Evolutionary conservation across 2,888 invertebrate species (phyloP).

Genomic region (Nomada ruficornis): DNA sequence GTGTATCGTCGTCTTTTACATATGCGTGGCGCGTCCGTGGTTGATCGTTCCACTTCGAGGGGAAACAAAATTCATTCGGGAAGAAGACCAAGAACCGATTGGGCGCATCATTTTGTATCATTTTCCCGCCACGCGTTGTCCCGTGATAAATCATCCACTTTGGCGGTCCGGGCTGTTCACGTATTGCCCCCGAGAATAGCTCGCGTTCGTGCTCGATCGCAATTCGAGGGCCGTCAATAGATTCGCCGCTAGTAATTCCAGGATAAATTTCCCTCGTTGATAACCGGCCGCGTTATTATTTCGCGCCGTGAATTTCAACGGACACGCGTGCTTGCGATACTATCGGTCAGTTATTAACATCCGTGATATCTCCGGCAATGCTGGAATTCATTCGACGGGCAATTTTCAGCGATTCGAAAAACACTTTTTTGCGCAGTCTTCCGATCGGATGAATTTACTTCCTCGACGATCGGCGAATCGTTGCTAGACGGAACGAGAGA

Average conservation of each 20-base stretch:
- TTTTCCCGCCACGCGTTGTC: constrained; percentile 80
- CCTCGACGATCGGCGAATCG: constrained; percentile 75
- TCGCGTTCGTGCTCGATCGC: constrained; percentile 29
- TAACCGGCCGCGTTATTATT: constrained; percentile 74
- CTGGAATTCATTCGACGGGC: constrained; percentile 5
- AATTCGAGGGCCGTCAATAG: constrained; percentile 59
- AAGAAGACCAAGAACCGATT: constrained; percentile 32
- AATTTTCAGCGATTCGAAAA: neutral
- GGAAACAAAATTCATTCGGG: neutral
- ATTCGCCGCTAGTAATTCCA: constrained; percentile 75
- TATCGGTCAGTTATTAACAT: constrained; percentile 35
- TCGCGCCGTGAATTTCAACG: constrained; percentile 62
- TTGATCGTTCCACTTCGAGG: neutral
- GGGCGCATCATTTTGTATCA: constrained; percentile 81
- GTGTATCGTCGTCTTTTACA: neutral
- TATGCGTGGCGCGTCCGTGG: constrained; percentile 7
- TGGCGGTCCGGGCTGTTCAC: constrained; percentile 59
- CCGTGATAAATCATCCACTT: constrained; percentile 81
- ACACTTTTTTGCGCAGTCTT: constrained; percentile 20
- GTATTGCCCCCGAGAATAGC: constrained; percentile 66
- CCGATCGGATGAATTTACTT: constrained; percentile 45
- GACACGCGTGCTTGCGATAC: constrained; percentile 11
- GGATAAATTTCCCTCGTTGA: constrained; percentile 79
- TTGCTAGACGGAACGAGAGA: constrained; percentile 63
- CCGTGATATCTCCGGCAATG: neutral